phyloP scores from a whole-genome alignment of 2,888 invertebrate genomes.

The Platerodrilus igneus region DNA sequence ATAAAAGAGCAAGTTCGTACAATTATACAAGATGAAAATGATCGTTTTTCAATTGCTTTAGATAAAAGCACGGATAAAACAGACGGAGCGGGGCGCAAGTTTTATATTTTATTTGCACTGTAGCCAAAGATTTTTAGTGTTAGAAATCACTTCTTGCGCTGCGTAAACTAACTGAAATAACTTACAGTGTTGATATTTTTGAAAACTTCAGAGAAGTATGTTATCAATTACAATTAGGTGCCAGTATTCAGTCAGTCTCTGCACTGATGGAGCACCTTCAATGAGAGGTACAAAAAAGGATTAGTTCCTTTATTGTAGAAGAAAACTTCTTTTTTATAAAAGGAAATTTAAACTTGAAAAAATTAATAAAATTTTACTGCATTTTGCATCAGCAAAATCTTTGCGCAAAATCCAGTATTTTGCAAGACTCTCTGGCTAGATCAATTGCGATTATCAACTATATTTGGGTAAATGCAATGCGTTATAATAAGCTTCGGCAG shows the following conservation, averaged over 20 bases:
- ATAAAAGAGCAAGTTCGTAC: too few relatives aligned
- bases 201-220: background rate
- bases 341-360: background rate
- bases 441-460: background rate
- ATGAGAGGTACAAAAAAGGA: slow-evolving; percentile 2
- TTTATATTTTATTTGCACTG: slow-evolving; percentile 1
- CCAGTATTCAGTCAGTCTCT: slow-evolving; percentile 2
- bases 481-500: slow-evolving; percentile 1
- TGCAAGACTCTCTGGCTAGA: too few relatives aligned
- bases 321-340: too few relatives aligned
- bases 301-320: background rate
- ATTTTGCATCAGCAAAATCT: too few relatives aligned
- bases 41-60: too few relatives aligned
- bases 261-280: slow-evolving; percentile 1
- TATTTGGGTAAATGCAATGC: background rate
- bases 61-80: too few relatives aligned
- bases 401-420: too few relatives aligned
- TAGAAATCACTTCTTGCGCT: slow-evolving; percentile 1
- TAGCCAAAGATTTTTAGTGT: too few relatives aligned
- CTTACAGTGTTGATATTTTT: background rate
- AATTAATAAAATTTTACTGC: background rate
- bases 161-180: background rate
- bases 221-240: slow-evolving; percentile 2
- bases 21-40: too few relatives aligned
- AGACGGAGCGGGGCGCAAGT: too few relatives aligned